Evolutionary conservation across 2,797 vertebrate genomes (phyloP), one percentile per base, ranked within the genome.

Genomic region (Pagetopsis macropterus): DNA sequence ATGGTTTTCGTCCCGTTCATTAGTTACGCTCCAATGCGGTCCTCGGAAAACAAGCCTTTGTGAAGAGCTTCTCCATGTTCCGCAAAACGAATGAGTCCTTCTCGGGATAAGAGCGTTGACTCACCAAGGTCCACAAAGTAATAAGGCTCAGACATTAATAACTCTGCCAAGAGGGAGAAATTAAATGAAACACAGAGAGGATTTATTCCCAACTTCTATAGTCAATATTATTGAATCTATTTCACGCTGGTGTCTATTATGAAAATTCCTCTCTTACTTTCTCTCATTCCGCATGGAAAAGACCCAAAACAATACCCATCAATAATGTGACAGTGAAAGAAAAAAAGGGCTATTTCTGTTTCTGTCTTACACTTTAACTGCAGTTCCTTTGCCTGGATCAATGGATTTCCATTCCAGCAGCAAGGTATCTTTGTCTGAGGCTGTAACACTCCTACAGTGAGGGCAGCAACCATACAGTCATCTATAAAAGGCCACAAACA

Each of bases 101-200:
- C 59, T 74, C 19, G 0, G 86, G 74, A 84, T 81, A 77, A 88
- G 85, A 87, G 82, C 72, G 21, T 72, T 5, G 56, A 82, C 72
- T 81, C 67, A 48, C 70, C 76, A 69, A 23, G 21, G 45, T 83
- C 72, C 70, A 80, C 72, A 77, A 90, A 87, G 88, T 90, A 86
- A 91, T 90, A 88, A 84, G 79, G 73, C 79, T 75, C 60, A 65
- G 69, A 59, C 82, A 86, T 92, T 84, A 90, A 91, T 90, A 91
- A 91, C 80, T 82, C 61, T 31, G 61, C 55, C 52, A 19, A 76
- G 78, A 63, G 76, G 57, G 61, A 77, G 79, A 82, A 88, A 90
- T 87, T 66, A 82, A 85, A 84, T 77, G 76, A 83, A 89, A 89
- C 67, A 78, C 49, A 46, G 65, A 48, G 50, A 83, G 79, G 82